phyloP scores from a whole-genome alignment of 2,888 invertebrate genomes.

The Apodemia zela region DNA sequence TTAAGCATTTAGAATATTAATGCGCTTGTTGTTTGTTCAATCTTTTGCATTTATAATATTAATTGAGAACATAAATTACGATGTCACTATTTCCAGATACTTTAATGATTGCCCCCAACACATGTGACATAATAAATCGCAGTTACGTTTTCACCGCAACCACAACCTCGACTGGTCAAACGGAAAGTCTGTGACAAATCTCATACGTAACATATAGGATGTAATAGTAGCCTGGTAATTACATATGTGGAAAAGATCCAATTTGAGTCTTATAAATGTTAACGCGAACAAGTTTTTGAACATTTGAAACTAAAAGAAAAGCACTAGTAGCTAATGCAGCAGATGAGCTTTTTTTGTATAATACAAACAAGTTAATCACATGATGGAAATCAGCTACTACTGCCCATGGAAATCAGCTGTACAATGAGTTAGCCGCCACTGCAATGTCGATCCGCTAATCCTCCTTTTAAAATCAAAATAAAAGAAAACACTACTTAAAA shows the following conservation, averaged over 20 bases:
- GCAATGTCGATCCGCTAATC: too few relatives aligned
- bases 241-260: constrained; percentile 1
- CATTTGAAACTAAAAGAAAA: not conserved
- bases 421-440: too few relatives aligned
- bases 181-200: constrained; percentile 25
- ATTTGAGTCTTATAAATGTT: not conserved
- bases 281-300: not conserved
- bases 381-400: too few relatives aligned
- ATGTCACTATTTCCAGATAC: constrained; percentile 6
- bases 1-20: too few relatives aligned
- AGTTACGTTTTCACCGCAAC: constrained; percentile 26
- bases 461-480: too few relatives aligned
- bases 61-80: constrained; percentile 2
- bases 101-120: not conserved
- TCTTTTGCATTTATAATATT: not conserved
- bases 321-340: not conserved
- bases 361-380: too few relatives aligned
- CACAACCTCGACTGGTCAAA: constrained; percentile 18
- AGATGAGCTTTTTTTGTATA: too few relatives aligned
- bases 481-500: too few relatives aligned
- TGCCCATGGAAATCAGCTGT: too few relatives aligned
- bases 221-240: constrained; percentile 22
- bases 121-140: constrained; percentile 25
- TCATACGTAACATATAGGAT: constrained; percentile 24
- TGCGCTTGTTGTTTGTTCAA: too few relatives aligned